Evolutionary conservation across 2,888 invertebrate genomes (phyloP).

Genomic region (Acanthosepion lycidas): DNA sequence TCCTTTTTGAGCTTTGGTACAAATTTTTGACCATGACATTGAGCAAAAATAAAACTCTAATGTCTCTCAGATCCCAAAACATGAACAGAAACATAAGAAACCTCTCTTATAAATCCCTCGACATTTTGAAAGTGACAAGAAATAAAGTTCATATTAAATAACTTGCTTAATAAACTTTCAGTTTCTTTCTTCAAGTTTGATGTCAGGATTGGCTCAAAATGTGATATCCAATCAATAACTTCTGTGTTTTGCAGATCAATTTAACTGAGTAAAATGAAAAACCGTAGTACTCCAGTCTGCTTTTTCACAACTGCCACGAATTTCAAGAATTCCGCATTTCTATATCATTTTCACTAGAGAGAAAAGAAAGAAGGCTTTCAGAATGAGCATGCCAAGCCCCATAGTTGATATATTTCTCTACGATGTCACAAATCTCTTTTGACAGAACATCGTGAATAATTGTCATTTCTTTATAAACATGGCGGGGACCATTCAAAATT

Average conservation of each 20-base stretch:
- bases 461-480: not conserved
- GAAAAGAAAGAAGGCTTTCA: not conserved
- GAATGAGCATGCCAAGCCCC: not conserved
- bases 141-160: too few relatives aligned
- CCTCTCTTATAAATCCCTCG: too few relatives aligned
- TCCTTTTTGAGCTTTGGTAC: too few relatives aligned
- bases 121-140: too few relatives aligned
- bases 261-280: not conserved
- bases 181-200: too few relatives aligned
- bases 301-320: not conserved
- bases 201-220: too few relatives aligned
- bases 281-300: not conserved
- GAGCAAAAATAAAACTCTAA: too few relatives aligned
- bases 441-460: not conserved
- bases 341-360: not conserved
- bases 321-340: not conserved
- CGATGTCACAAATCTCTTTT: not conserved
- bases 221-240: not conserved
- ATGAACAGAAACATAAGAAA: too few relatives aligned
- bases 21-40: too few relatives aligned
- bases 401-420: not conserved
- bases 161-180: too few relatives aligned
- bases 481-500: not conserved
- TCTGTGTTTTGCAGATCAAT: too few relatives aligned
- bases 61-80: too few relatives aligned